Percentiles rank a stretch among this genome's conserved stretches.
Conservation (phyloP, 2,888 invertebrate species). For the Cheilosia impressa region DNA sequence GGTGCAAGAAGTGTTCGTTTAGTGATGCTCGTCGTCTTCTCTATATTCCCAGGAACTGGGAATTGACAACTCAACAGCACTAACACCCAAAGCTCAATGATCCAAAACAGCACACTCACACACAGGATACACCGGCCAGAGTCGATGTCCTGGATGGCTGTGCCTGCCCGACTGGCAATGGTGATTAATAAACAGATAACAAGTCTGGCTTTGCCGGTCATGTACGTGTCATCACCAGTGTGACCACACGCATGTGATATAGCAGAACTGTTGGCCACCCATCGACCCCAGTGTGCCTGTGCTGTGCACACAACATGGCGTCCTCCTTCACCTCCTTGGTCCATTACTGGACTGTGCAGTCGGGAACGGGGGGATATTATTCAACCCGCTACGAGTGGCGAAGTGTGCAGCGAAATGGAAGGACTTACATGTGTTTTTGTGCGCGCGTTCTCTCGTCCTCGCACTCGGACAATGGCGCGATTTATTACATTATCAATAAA, state of each 20-base stretch:
- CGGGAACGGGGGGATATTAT: slow-evolving; percentile 57
- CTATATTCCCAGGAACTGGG: slow-evolving; percentile 5
- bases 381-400: slow-evolving; percentile 67
- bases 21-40: slow-evolving; percentile 26
- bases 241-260: slow-evolving; percentile 75
- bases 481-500: slow-evolving; percentile 83
- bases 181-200: slow-evolving; percentile 76
- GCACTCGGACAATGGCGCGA: slow-evolving; percentile 76
- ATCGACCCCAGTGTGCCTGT: background rate
- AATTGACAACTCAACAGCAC: slow-evolving; percentile 58
- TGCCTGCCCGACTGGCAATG: slow-evolving; percentile 37
- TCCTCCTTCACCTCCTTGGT: background rate
- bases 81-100: slow-evolving; percentile 46
- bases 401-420: slow-evolving; percentile 70
- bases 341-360: slow-evolving; percentile 6
- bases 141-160: slow-evolving; percentile 26
- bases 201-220: slow-evolving; percentile 75
- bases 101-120: slow-evolving; percentile 24
- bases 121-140: slow-evolving; percentile 2
- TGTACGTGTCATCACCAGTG: slow-evolving; percentile 76
- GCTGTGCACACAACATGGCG: background rate
- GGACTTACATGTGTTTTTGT: slow-evolving; percentile 74
- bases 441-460: slow-evolving; percentile 16
- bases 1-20: slow-evolving; percentile 8
- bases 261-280: slow-evolving; percentile 53